Evolutionary conservation across 2,797 vertebrate species (phyloP), one percentile per base, ranked within the genome.

Genomic region (Sebastes oblongus): DNA sequence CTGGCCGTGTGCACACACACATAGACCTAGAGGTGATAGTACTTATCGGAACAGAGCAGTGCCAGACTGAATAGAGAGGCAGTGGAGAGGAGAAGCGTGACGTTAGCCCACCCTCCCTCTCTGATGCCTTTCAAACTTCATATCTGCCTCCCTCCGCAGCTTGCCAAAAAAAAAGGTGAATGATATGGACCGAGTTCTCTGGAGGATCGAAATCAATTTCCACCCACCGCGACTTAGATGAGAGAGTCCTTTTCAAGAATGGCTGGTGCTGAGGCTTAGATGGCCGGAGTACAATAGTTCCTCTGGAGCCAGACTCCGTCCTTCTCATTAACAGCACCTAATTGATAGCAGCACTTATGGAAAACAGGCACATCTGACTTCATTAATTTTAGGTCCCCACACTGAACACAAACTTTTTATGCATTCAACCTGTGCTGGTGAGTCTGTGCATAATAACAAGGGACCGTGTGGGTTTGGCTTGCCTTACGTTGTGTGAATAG

Each of bases 151-250:
- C 60, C 79, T 83, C 55, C 77, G 89, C 73, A 77, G 80, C 66
- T 18, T 20, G 24, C 68, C 60, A 56, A 61, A 81, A 74, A 73
- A 54, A 54, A 82, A 82, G 59, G 56, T 81, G 73, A 86, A 78
- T 77, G 73, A 84, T 86, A 88, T 75, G 74, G 80, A 88, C 74
- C 73, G 25, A 84, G 42, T 85, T 86, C 88, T 92, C 77, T 66
- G 83, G 88, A 81, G 88, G 88, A 88, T 86, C 29, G n/a, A 88
- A 90, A 92, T 93, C 86, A 86, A 88, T 91, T 90, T 91, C 82
- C 69, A 77, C 78, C 84, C 77, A 25, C 66, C 77, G 68, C 4
- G 24, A 83, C 81, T 88, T 71, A 88, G 82, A 89, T 81, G 83
- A 89, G 62, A 67, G 69, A 90, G 55, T 75, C 77, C 72, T 78